phyloP scores from a whole-genome alignment of 2,888 invertebrate species.

The Seladonia tumulorum region DNA sequence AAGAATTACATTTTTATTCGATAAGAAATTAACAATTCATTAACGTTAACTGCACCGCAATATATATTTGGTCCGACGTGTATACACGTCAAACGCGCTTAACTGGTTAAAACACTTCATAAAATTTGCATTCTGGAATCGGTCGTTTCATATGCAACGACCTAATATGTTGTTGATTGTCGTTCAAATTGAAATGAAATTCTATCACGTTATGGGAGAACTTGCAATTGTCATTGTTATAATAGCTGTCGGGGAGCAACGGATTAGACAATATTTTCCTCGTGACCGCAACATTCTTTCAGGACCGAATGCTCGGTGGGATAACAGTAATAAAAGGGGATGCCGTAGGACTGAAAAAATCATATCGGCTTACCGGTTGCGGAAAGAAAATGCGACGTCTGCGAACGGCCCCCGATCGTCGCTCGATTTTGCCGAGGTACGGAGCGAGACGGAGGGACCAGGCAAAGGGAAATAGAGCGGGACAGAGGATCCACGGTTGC shows the following conservation, averaged over 20 bases:
- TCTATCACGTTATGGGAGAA: too few species aligned
- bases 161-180: too few species aligned
- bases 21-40: too few species aligned
- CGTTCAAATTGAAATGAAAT: too few species aligned
- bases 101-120: too few species aligned
- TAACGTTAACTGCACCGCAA: too few species aligned
- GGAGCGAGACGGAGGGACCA: conserved; percentile 43
- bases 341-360: conserved; percentile 20
- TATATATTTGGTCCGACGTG: too few species aligned
- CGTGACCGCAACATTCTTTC: not conserved
- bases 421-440: conserved; percentile 42
- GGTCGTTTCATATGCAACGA: too few species aligned
- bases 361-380: conserved; percentile 56
- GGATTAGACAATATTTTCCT: not conserved
- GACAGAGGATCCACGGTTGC: conserved; percentile 78
- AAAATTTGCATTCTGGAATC: too few species aligned
- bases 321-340: conserved; percentile 28
- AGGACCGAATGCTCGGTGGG: not conserved
- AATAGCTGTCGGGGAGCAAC: not conserved
- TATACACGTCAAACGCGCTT: too few species aligned
- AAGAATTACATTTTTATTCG: too few species aligned
- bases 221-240: too few species aligned
- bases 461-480: conserved; percentile 63
- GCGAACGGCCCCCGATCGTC: conserved; percentile 30
- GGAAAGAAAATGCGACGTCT: conserved; percentile 52